Conservation (phyloP, 1,140 invertebrate species). For the Ridgeia piscesae region DNA sequence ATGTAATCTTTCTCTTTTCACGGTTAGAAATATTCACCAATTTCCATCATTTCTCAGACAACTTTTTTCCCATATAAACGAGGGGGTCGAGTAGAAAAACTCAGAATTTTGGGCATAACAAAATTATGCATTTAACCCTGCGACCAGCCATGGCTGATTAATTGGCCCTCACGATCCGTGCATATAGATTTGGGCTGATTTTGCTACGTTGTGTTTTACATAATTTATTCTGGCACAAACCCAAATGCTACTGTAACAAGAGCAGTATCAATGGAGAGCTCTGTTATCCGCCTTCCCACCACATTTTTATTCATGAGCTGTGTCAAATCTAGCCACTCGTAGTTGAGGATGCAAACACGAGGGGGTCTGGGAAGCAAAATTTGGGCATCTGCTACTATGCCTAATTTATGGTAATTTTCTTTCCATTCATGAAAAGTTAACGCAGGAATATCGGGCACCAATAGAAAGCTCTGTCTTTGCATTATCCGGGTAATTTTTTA, state of each 20-base stretch:
- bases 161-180: background rate
- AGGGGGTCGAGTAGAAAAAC: too few relatives aligned
- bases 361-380: background rate
- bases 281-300: background rate
- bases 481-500: background rate
- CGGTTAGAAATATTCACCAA: too few relatives aligned
- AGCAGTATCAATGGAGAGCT: background rate
- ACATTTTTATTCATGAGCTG: background rate
- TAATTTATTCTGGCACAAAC: background rate
- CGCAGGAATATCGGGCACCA: background rate
- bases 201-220: background rate
- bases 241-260: background rate
- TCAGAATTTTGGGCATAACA: too few relatives aligned
- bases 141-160: background rate
- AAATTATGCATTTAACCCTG: too few relatives aligned
- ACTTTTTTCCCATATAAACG: too few relatives aligned
- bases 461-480: background rate
- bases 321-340: background rate
- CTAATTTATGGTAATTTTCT: background rate
- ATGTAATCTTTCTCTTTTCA: too few relatives aligned
- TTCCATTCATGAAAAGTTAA: too few relatives aligned
- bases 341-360: background rate
- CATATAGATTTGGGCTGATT: background rate
- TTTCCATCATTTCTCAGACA: too few relatives aligned
- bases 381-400: background rate